phyloP scores from a whole-genome alignment of 2,113 vertebrate species.

The Greenwoodochromis staneri region DNA sequence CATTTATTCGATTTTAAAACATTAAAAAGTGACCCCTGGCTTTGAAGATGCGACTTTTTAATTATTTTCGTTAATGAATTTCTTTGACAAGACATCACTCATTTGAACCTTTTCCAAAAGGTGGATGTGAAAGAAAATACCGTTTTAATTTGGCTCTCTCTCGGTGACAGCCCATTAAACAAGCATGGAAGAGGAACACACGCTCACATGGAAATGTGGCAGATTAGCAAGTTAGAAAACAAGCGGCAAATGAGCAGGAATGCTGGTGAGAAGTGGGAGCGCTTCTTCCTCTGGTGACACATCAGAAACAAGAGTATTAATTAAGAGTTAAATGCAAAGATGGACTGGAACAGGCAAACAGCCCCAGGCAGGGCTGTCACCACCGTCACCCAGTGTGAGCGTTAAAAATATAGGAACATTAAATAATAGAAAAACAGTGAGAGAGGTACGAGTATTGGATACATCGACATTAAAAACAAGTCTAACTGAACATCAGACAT shows the following conservation, averaged over 20 bases:
- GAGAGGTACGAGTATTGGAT: fast-evolving
- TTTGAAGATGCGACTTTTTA: constrained; percentile 9
- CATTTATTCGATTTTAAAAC: constrained; percentile 43
- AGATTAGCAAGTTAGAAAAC: constrained; percentile 8
- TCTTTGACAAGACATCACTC: not conserved
- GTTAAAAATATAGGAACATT: not conserved
- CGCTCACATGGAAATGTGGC: not conserved
- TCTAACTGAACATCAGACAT: not conserved
- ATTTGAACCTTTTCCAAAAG: constrained; percentile 8
- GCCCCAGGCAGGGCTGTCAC: not conserved
- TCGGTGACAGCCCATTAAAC: constrained; percentile 8
- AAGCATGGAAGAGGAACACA: not conserved
- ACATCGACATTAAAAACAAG: not conserved
- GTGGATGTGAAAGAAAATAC: not conserved
- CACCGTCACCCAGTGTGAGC: not conserved
- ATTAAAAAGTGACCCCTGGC: not conserved
- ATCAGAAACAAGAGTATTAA: constrained; percentile 41
- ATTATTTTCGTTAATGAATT: constrained; percentile 2
- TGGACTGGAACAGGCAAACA: not conserved
- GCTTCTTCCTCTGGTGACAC: not conserved
- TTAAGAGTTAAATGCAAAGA: constrained; percentile 35
- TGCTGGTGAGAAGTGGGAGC: not conserved
- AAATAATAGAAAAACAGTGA: not conserved
- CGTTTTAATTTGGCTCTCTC: constrained; percentile 10
- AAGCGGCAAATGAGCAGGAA: constrained; percentile 6